Conservation (phyloP, 2,113 vertebrate species). For the Tinamus guttatus region DNA sequence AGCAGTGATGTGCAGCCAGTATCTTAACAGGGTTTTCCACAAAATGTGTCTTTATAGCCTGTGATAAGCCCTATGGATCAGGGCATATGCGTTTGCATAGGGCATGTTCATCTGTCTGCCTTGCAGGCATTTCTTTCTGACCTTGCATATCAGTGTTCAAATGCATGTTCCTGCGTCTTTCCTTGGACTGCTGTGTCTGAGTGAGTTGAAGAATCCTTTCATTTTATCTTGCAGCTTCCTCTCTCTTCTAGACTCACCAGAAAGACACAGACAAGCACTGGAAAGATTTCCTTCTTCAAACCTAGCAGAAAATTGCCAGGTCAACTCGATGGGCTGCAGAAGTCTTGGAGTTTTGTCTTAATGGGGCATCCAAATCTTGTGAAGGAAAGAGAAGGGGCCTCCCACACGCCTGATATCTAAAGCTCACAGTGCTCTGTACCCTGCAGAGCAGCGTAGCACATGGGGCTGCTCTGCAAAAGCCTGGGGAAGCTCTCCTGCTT, state of each 20-base stretch:
- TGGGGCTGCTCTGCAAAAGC: background rate
- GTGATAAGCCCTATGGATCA: background rate
- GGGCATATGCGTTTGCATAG: background rate
- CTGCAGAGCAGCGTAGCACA: background rate
- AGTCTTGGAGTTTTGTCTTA: background rate
- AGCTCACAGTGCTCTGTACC: background rate
- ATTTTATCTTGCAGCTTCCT: background rate
- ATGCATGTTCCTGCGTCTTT: rapidly evolving
- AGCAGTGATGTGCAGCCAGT: constrained; percentile 34
- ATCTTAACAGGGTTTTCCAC: constrained; percentile 29
- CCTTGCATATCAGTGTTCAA: background rate
- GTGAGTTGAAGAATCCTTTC: background rate
- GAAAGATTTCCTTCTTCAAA: background rate
- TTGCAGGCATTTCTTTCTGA: background rate
- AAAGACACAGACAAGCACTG: background rate
- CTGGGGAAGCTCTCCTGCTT: background rate
- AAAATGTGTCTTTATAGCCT: constrained; percentile 22
- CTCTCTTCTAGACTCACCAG: background rate
- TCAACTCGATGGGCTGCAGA: background rate
- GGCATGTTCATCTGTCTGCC: background rate
- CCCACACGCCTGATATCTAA: background rate
- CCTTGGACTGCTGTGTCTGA: rapidly evolving
- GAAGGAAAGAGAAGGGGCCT: background rate
- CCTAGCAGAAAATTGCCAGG: background rate
- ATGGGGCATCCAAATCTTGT: background rate